Evolutionary conservation across 1,140 invertebrate species (phyloP), one percentile per base, ranked within the genome.

Genomic region (Formica selysi): DNA sequence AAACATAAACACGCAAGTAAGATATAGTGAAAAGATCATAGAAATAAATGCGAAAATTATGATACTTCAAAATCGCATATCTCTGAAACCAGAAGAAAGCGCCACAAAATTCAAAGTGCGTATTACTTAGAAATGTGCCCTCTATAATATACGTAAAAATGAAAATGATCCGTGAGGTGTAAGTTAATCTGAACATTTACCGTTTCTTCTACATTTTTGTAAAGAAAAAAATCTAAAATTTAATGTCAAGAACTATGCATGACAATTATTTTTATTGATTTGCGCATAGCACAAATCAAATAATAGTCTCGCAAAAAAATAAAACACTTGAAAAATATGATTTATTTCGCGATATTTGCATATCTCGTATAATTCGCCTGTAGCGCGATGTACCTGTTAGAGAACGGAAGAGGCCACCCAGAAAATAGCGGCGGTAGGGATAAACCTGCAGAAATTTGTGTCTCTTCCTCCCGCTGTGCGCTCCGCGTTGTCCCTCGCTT

Each of bases 361-460:
- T 67, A 59, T 36, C 71, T 5, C 38, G 26, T 26, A 79, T 38
- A 73, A 80, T 86, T 51, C 26, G 57, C 36, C 36, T 26, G 22
- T 32, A 29, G 44, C 62, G 22, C 62, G 29, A 48, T 11, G 13
- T 86, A 89, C 71, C 51, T 32, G 76, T 83, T 83, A 44, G 29
- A 76, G 36, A 76, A 83, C 48, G 76, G 79, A 76, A 76, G 54
- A 22, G 88, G 57, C 88, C 88, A 89, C 88, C 88, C 88, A 87
- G 71, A 73, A 86, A 81, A 57, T 38, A n/a, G 11, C 22, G 29
- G 36, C 41, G 44, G 38, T 54, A 54, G 68, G 81, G 76, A 90
- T 86, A 90, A 90, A 90, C 85, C 86, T 38, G 89, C 89, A 90
- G 89, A 90, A 90, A 90, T 90, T 87, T 87, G 86, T 90, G 89